Conservation (phyloP, 2,113 vertebrate genomes). For the Pseudorasbora parva region DNA sequence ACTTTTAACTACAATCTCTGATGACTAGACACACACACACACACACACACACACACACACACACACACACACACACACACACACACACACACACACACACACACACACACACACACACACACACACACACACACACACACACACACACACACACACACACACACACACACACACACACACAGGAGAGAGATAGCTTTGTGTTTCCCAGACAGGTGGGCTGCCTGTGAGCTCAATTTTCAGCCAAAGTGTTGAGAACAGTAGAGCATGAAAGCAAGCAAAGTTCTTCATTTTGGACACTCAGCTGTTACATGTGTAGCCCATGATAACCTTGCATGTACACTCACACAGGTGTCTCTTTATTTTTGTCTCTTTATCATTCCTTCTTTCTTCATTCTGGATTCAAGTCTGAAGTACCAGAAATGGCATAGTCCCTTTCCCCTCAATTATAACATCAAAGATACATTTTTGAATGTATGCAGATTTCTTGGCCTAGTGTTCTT, state of each 20-base stretch:
- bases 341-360: background rate
- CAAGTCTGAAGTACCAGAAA: too few relatives aligned
- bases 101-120: background rate
- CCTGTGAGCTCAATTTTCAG: conserved; percentile 14
- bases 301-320: background rate
- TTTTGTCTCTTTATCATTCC: background rate
- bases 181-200: background rate
- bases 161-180: background rate
- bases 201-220: conserved; percentile 7
- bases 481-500: background rate
- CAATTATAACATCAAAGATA: background rate
- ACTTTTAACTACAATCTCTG: background rate
- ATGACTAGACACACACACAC: background rate
- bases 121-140: background rate
- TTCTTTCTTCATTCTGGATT: background rate
- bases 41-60: background rate
- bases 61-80: conserved; percentile 4
- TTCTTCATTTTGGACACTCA: background rate
- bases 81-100: background rate
- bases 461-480: background rate
- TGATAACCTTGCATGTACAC: background rate
- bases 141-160: background rate
- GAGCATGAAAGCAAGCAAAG: background rate
- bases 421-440: background rate
- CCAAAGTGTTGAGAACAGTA: background rate